Evolutionary conservation across 2,797 vertebrate genomes (phyloP).

Genomic region (Pitangus sulphuratus): DNA sequence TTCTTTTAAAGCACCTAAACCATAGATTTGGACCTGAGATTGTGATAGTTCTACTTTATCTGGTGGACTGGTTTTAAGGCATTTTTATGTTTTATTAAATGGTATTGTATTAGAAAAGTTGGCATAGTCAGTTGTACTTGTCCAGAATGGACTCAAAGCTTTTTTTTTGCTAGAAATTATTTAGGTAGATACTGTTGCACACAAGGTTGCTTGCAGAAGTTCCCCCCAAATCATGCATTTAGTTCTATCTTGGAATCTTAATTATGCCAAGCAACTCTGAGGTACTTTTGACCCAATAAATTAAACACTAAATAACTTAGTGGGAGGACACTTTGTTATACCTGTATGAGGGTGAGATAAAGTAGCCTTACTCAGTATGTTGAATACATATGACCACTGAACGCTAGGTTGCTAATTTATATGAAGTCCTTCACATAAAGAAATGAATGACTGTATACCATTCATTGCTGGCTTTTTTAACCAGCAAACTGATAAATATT

Average conservation of each 20-base stretch:
- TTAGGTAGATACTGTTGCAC: not conserved
- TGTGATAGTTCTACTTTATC: not conserved
- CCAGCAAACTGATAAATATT: slow-evolving; percentile 22
- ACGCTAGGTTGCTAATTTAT: not conserved
- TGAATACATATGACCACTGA: not conserved
- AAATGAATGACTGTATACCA: not conserved
- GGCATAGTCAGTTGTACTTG: not conserved
- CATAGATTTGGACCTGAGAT: not conserved
- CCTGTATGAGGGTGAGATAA: not conserved
- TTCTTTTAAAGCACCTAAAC: not conserved
- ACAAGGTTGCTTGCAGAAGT: not conserved
- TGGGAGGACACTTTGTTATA: not conserved
- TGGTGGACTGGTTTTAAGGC: not conserved
- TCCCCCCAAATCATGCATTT: not conserved
- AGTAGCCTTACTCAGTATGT: not conserved
- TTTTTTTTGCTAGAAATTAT: not conserved
- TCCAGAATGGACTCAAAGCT: not conserved
- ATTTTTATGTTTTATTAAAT: not conserved
- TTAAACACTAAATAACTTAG: not conserved
- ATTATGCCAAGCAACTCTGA: not conserved
- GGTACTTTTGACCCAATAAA: not conserved
- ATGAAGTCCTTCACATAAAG: not conserved
- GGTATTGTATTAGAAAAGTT: not conserved
- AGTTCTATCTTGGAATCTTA: not conserved
- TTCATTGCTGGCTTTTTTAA: not conserved